Evolutionary conservation across 2,113 vertebrate genomes (phyloP).

Genomic region (Actenoides lindsayi): DNA sequence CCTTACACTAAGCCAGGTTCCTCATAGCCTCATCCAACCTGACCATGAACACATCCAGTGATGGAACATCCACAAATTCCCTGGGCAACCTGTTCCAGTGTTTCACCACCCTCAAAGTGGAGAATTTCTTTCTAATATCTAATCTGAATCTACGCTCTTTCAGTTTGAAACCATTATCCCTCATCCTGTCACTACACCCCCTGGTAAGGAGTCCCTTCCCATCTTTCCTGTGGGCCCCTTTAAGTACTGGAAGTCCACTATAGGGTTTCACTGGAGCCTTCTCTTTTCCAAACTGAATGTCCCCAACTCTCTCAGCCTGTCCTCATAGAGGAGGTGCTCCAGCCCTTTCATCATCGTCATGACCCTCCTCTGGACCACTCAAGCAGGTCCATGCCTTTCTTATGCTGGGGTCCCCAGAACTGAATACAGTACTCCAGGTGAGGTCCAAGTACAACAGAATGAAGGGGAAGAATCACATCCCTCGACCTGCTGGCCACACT

Average conservation of each 20-base stretch:
- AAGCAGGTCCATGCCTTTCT: background rate
- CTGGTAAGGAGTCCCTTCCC: background rate
- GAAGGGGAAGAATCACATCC: background rate
- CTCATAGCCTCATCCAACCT: background rate
- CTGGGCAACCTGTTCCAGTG: background rate
- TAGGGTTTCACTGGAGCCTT: background rate
- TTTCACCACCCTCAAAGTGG: background rate
- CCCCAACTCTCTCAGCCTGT: background rate
- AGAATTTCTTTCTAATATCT: background rate
- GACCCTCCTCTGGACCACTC: background rate
- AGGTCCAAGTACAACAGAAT: background rate
- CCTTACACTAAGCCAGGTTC: background rate
- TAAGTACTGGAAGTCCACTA: background rate
- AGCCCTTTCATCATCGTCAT: background rate
- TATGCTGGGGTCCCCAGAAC: background rate
- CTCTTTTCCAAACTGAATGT: background rate
- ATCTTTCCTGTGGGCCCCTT: background rate
- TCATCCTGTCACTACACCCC: background rate
- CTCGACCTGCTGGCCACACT: background rate
- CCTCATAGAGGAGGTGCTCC: background rate
- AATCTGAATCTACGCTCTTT: background rate
- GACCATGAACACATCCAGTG: background rate
- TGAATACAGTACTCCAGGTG: background rate
- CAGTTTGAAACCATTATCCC: background rate
- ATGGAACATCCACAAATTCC: background rate